Evolutionary conservation across 2,113 vertebrate genomes (phyloP), one percentile per base, ranked within the genome.

Genomic region (Alligator sinensis): DNA sequence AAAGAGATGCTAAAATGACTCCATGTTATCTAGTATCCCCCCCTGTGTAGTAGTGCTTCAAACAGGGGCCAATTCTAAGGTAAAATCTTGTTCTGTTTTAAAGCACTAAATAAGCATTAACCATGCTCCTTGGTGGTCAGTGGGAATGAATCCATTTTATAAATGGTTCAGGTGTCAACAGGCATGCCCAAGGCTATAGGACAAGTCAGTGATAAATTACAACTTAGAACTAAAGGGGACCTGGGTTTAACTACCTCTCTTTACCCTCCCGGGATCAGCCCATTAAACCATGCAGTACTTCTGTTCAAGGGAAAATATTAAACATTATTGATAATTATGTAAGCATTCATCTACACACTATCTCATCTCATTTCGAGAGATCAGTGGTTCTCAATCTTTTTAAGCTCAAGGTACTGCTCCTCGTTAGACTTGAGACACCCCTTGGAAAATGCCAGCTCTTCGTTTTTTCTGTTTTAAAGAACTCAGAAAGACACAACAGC

Each of bases 201-300:
- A 84, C 82, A 62, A 25, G 25, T 25, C 5, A 11, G 61, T 62
- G 81, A 86, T 47, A 94, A 82, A 18, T 9, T 47, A 4, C 6
- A n/a, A 5, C 12, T 92, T 80, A 75, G 61, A 25, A 62, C 61
- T 62, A 79, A 62, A 88, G 57, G 80, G 30, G 38, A n/a, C 30
- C 21, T 66, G 78, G 57, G 24, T 85, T 92, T 72, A 47, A 47
- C 47, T 47, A 47, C 47, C 93, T 90, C 87, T 88, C 77, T 85
- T 90, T 34, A 95, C 60, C 66, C 4, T 17, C 25, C 54, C 90
- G 77, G 76, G 91, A 84, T 60, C 86, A 83, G 63, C 63, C 47
- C 1, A 0, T 55, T 64, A 77, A 38, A 62, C 3, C 18, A 63
- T 2, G 0, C 0, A 1, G 2, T 25, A 87, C 80, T 89, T 57